Evolutionary conservation across 1,140 invertebrate genomes (phyloP), one percentile per base, ranked within the genome.

Genomic region (Radopholus similis): DNA sequence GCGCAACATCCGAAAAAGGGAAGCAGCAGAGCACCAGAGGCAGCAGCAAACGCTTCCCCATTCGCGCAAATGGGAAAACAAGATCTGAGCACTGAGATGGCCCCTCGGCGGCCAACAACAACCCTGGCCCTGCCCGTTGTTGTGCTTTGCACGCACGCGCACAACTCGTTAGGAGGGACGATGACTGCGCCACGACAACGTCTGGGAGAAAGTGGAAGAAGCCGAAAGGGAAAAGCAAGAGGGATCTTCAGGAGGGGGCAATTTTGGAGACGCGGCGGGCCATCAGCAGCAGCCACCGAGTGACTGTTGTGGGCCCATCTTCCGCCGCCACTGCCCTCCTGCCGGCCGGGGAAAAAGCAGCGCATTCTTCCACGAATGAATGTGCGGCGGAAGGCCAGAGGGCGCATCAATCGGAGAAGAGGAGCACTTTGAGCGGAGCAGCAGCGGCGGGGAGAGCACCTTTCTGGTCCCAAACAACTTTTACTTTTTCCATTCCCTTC

Each of bases 131-230:
- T 28, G 47, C 8, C 47, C 6, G 21, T 51, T 51, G 3, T 11
- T 26, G 23, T 51, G 47, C 47, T 28, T 21, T 5, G 30, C 21
- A 28, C 47, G 47, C 30, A 26, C 18, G 44, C 44, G 47, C 47
- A 28, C 47, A 51, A 51, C 47, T 51, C n/a, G 42, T 47, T 47
- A 28, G n/a, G n/a, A n/a, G n/a, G n/a, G n/a, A n/a, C n/a, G n/a
- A n/a, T n/a, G n/a, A n/a, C n/a, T n/a, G n/a, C n/a, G n/a, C n/a
- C n/a, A n/a, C n/a, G n/a, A n/a, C n/a, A n/a, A n/a, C n/a, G n/a
- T n/a, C n/a, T n/a, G 47, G 47, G 21, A 51, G 47, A 51, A 51
- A 51, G 47, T 51, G 47, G 21, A 51, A 23, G 18, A 1, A 23
- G 47, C 1, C 4, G 42, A 13, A 23, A 47, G 47, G 47, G 47